A percentile compares a stretch with the other conserved stretches of the same genome.
These are phyloP conservation scores for Potamarius usumacintae DNA, from an alignment of 2,113 vertebrate genomes.

Conservation along the genomic window DNA sequence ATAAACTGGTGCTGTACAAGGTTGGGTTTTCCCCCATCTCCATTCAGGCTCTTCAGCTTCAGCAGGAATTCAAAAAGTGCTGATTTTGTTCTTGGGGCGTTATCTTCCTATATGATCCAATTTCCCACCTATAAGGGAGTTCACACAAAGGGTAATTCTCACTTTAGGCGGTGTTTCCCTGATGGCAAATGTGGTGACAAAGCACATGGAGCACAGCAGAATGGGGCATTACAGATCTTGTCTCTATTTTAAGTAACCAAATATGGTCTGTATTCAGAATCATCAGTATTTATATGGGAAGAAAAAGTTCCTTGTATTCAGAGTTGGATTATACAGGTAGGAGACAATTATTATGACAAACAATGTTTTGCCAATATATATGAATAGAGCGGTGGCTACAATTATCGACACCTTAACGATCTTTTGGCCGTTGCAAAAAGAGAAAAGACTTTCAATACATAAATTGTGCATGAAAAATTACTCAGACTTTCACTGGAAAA, in stretches of 20 bases:
- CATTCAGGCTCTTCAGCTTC: not conserved
- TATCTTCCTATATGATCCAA: constrained; percentile 25
- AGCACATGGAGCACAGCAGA: not conserved
- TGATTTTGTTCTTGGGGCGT: not conserved
- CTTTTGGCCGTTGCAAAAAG: too few relatives aligned
- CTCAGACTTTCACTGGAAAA: too few relatives aligned
- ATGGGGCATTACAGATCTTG: not conserved
- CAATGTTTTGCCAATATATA: too few relatives aligned
- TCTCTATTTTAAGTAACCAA: not conserved
- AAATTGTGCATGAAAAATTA: too few relatives aligned
- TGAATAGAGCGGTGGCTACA: too few relatives aligned
- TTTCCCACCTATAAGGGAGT: constrained; percentile 26
- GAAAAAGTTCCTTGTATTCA: not conserved
- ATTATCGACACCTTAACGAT: too few relatives aligned
- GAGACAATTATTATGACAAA: too few relatives aligned
- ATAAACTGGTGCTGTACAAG: not conserved
- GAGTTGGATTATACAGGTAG: not conserved
- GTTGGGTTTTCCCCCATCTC: not conserved
- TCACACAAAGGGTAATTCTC: constrained; percentile 34
- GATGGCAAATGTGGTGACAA: not conserved
- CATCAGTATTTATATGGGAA: not conserved
- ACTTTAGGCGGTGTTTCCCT: constrained; percentile 23
- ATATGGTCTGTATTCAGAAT: not conserved
- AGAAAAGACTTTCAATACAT: too few relatives aligned
- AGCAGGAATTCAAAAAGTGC: not conserved